A percentile compares a stretch with the other conserved stretches of the same genome.
phyloP scores from a whole-genome alignment of 2,113 vertebrate genomes.

The Daphoenositta chrysoptera region DNA sequence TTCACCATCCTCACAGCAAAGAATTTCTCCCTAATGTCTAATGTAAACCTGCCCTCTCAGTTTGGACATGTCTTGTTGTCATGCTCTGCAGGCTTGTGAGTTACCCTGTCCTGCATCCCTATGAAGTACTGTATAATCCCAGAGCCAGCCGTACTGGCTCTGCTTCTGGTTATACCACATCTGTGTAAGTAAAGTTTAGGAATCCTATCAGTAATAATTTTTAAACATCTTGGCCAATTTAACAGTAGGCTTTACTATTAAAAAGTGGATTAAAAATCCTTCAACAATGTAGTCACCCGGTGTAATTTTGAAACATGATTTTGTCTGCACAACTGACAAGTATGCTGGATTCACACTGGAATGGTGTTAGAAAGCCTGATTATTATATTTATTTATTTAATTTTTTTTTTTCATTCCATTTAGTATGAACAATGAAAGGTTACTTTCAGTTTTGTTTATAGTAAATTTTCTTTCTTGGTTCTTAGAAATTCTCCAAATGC shows the following conservation, averaged over 20 bases:
- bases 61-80: not conserved
- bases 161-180: not conserved
- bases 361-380: not conserved
- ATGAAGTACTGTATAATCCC: not conserved
- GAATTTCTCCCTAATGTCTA: not conserved
- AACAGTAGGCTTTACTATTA: not conserved
- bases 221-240: not conserved
- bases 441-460: not conserved
- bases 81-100: not conserved
- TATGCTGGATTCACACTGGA: not conserved
- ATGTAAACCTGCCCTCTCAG: too few relatives aligned
- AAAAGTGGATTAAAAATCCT: not conserved
- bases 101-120: not conserved
- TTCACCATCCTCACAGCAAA: not conserved
- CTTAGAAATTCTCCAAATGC: not conserved
- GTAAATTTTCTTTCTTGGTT: not conserved
- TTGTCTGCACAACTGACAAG: not conserved
- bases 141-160: not conserved
- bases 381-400: not conserved
- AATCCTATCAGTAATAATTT: not conserved
- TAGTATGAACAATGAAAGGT: not conserved
- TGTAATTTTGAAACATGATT: not conserved
- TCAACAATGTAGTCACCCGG: not conserved
- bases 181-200: not conserved
- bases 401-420: not conserved